These are phyloP conservation scores for Halocynthia roretzi DNA, from an alignment of 23 tunicate genomes.

Conservation along the genomic window DNA sequence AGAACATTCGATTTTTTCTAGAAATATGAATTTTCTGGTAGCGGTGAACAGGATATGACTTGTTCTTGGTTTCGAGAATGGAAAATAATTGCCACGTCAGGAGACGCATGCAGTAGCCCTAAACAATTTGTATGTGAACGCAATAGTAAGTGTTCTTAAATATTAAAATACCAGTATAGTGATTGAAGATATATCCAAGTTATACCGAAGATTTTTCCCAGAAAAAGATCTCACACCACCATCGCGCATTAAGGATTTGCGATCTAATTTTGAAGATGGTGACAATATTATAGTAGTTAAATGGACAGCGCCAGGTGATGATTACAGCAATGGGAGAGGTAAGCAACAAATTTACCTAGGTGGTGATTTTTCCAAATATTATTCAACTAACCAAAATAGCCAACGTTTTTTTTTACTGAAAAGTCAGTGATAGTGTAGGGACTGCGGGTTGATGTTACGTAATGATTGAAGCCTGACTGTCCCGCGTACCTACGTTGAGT, in stretches of 20 bases:
- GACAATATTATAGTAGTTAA: slow-evolving; percentile 23
- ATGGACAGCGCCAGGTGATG: slow-evolving; percentile 90
- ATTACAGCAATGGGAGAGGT: slow-evolving; percentile 55
- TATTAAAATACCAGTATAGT: neutral
- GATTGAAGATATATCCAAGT: neutral
- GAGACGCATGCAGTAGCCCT: slow-evolving; percentile 35
- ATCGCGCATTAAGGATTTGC: slow-evolving; percentile 57
- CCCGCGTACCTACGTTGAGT: no score
- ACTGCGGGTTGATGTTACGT: no score
- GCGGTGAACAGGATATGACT: slow-evolving; percentile 35
- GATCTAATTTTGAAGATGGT: slow-evolving; percentile 6
- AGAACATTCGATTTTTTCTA: neutral
- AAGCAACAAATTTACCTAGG: neutral
- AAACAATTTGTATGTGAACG: slow-evolving; percentile 58
- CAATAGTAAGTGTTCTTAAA: slow-evolving; percentile 19
- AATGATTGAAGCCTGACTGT: no score
- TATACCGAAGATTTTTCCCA: neutral
- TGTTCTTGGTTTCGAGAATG: slow-evolving; percentile 71
- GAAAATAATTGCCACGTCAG: slow-evolving; percentile 48
- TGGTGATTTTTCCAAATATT: no score
- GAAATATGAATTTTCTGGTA: slow-evolving; percentile 21
- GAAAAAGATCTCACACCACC: slow-evolving; percentile 62
- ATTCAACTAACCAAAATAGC: no score
- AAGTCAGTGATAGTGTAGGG: no score
- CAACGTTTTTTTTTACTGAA: no score